Percentiles rank a stretch among this genome's conserved stretches.
Conservation (phyloP, 1,140 invertebrate genomes). For the Goniozus legneri region DNA sequence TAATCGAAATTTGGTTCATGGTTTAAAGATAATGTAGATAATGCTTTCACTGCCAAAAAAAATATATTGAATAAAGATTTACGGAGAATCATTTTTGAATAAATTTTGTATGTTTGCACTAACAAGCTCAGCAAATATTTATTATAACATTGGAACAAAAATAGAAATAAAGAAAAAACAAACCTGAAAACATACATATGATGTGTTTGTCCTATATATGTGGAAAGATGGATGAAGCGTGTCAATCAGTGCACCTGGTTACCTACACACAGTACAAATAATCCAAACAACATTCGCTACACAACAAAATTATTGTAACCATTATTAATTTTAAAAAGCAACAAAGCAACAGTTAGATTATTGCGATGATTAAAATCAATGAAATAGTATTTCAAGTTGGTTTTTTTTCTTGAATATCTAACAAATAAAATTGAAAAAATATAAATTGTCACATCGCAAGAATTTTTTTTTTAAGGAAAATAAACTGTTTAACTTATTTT, state of each 20-base stretch:
- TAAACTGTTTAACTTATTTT: too few relatives aligned
- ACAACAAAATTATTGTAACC: too few relatives aligned
- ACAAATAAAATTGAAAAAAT: too few relatives aligned
- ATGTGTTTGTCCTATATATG: conserved; percentile 43
- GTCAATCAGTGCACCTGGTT: conserved; percentile 49
- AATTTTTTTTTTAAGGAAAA: too few relatives aligned
- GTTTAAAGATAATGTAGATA: conserved; percentile 63
- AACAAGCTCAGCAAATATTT: too few relatives aligned
- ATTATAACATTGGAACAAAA: too few relatives aligned
- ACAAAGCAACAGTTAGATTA: conserved; percentile 9
- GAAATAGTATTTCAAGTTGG: too few relatives aligned
- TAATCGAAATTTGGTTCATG: conserved; percentile 56
- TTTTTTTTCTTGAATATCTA: too few relatives aligned
- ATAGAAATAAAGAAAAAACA: conserved; percentile 39
- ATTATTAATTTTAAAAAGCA: neutral
- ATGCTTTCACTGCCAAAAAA: conserved; percentile 66
- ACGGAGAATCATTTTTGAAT: too few relatives aligned
- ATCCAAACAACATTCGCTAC: conserved; percentile 47
- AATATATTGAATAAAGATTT: conserved; percentile 7
- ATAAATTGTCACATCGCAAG: too few relatives aligned
- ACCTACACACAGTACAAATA: conserved; percentile 51
- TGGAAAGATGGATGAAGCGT: conserved; percentile 45
- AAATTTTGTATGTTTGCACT: too few relatives aligned
- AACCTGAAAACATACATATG: conserved; percentile 45
- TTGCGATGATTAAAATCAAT: too few relatives aligned